These are phyloP conservation scores for Galaxea fascicularis DNA, from an alignment of 92 coral and sea anemone genomes.

Conservation along the genomic window DNA sequence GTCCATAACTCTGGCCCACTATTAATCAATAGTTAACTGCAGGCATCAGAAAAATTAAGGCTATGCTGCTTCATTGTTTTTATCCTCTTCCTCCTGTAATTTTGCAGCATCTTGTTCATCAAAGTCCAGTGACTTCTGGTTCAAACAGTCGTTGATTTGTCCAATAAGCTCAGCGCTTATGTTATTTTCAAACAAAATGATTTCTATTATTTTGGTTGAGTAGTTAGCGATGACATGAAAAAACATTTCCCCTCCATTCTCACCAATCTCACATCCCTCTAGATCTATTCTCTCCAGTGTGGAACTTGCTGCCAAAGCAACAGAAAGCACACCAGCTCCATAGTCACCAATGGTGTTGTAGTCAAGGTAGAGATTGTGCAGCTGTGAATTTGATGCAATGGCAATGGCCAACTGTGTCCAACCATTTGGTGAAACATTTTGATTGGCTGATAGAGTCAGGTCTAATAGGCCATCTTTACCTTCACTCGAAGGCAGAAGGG, in stretches of 20 bases:
- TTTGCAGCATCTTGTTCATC: conserved; percentile 42
- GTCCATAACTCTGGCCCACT: neutral
- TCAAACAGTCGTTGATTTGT: conserved; percentile 82
- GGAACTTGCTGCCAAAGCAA: conserved; percentile 91
- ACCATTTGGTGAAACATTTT: conserved; percentile 77
- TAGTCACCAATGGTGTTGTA: conserved; percentile 89
- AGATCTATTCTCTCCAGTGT: conserved; percentile 87
- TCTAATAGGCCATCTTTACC: conserved; percentile 73
- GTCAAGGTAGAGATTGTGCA: conserved; percentile 81
- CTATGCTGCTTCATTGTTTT: conserved; percentile 11
- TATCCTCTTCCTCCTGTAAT: conserved; percentile 3
- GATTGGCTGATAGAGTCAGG: conserved; percentile 92
- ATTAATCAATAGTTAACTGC: neutral
- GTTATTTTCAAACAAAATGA: conserved; percentile 84
- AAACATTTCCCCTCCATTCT: conserved; percentile 86
- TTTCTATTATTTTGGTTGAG: conserved; percentile 86
- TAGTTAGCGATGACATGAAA: conserved; percentile 82
- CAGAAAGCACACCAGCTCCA: conserved; percentile 95
- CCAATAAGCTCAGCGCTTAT: conserved; percentile 87
- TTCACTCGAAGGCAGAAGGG: conserved; percentile 78
- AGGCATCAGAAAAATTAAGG: neutral
- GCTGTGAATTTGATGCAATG: conserved; percentile 88
- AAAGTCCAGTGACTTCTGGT: conserved; percentile 31
- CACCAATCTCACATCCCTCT: conserved; percentile 92
- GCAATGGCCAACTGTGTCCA: conserved; percentile 98